phyloP scores from a whole-genome alignment of 2,113 vertebrate species.

The Camarhynchus parvulus region DNA sequence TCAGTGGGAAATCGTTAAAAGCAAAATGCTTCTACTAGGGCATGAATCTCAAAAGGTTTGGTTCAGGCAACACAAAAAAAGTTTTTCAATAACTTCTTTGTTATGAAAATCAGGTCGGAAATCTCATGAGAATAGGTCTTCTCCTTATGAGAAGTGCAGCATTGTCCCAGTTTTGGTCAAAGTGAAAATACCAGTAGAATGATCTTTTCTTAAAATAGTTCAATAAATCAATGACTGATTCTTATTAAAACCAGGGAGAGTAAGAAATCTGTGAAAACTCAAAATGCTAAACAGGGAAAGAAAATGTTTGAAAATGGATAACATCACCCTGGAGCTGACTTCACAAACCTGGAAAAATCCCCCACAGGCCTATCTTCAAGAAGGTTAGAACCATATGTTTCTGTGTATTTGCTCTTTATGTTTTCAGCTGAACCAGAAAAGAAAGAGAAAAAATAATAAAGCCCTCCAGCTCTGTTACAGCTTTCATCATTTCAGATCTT shows the following conservation, averaged over 20 bases:
- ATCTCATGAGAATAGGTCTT: constrained; percentile 15
- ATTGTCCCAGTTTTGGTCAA: neutral
- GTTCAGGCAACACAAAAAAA: constrained; percentile 16
- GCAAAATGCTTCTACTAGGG: neutral
- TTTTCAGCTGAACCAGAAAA: constrained; percentile 53
- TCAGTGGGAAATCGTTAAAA: constrained; percentile 43
- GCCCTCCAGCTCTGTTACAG: constrained; percentile 32
- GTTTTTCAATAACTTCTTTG: constrained; percentile 38
- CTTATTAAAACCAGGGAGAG: neutral
- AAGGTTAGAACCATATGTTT: constrained; percentile 66
- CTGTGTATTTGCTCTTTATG: constrained; percentile 41
- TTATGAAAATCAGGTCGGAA: constrained; percentile 30
- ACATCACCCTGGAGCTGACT: constrained; percentile 44
- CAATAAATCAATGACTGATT: neutral
- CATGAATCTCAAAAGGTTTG: constrained; percentile 36
- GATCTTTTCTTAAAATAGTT: neutral
- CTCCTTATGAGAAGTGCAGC: neutral
- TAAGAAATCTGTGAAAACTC: constrained; percentile 20
- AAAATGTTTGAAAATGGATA: constrained; percentile 59
- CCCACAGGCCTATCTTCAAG: constrained; percentile 37
- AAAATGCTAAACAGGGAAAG: constrained; percentile 51
- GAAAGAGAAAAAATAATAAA: constrained; percentile 39
- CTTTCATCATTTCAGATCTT: constrained; percentile 40
- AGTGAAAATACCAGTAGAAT: neutral
- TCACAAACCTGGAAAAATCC: constrained; percentile 51